Base-by-base conservation (phyloP, 35 echinoderm and acorn worm species). In the Amphiura filiformis region DNA sequence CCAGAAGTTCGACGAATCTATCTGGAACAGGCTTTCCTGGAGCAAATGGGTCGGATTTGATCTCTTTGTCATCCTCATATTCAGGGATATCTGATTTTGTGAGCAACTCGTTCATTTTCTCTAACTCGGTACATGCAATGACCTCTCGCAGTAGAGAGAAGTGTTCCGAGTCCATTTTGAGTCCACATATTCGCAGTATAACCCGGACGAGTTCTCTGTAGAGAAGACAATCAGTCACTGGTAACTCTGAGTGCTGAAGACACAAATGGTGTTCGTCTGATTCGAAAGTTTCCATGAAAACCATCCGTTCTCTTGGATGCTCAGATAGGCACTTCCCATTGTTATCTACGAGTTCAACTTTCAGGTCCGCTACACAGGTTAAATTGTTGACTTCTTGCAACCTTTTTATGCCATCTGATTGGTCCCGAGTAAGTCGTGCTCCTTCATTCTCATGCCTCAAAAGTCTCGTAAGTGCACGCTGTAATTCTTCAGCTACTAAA, bases 21-120 rank as follows among this genome's bases (percentile, higher is more conserved):
- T 56, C 34, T 13, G 86, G 86, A 0, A 88, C 77, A 35, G 33
- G 37, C 1, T 37, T 81, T 37, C 86, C 86, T 9, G 86, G 86
- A 30, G 32, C 39, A 88, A 56, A 33, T 15, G 36, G 28, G 31
- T 81, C 30, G 36, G 38, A 12, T 36, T 87, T 65, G 7, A 38
- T 36, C 7, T 31, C 38, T 56, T 17, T 79, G 22, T 39, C 52
- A 26, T 49, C 56, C n/a, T 61, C 56, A 30, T 65, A 85, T 1
- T 65, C 33, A 23, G 83, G 83, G 35, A 85, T 85, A 0, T 56
- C n/a, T 13, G 17, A 52, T 37, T 79, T 52, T 44, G 37, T 52
- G 18, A 80, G 18, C 13, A 81, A 18, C 3, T 33, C 32, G 12
- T 88, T 85, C 83, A 85, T 85, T 20, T 35, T 61, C 0, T 9